Evolutionary conservation across 1,140 invertebrate species (phyloP).

Genomic region (Leptopilina clavipes): DNA sequence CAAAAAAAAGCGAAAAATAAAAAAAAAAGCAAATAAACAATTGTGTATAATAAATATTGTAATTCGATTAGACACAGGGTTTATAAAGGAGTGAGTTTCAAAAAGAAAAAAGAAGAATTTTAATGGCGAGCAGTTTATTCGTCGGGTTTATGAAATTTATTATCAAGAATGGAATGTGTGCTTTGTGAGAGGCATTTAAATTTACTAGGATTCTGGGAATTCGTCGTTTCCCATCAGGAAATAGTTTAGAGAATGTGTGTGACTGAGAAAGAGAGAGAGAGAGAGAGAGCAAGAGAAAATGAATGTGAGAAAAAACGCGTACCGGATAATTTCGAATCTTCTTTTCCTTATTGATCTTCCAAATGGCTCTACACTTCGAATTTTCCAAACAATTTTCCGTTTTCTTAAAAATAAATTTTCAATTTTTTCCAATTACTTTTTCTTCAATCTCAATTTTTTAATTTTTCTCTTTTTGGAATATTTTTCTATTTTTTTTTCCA

Average conservation of each 20-base stretch:
- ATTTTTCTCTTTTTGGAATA: too few relatives aligned
- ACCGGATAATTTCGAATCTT: constrained; percentile 22
- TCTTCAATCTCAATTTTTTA: too few relatives aligned
- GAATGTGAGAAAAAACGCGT: background rate
- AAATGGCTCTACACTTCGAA: constrained; percentile 7
- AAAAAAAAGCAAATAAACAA: background rate
- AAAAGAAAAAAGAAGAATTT: background rate
- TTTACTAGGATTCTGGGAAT: background rate
- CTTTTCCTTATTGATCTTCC: constrained; percentile 6
- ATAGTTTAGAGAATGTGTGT: constrained; percentile 14
- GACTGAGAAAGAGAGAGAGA: too few relatives aligned
- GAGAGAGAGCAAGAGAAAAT: too few relatives aligned
- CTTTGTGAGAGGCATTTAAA: constrained; percentile 7
- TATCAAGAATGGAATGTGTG: background rate
- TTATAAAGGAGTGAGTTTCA: constrained; percentile 36
- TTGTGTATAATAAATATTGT: constrained; percentile 48
- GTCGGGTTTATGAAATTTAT: background rate
- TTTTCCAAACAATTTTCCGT: background rate
- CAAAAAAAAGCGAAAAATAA: background rate
- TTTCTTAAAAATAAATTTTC: too few relatives aligned
- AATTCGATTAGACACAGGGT: constrained; percentile 60
- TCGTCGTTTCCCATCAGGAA: constrained; percentile 16
- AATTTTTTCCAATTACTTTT: too few relatives aligned
- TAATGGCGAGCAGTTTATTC: background rate
- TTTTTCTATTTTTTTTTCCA: too few relatives aligned